These are phyloP conservation scores for Montipora sp. DNA, from an alignment of 64 coral and sea anemone genomes.

Conservation along the genomic window DNA sequence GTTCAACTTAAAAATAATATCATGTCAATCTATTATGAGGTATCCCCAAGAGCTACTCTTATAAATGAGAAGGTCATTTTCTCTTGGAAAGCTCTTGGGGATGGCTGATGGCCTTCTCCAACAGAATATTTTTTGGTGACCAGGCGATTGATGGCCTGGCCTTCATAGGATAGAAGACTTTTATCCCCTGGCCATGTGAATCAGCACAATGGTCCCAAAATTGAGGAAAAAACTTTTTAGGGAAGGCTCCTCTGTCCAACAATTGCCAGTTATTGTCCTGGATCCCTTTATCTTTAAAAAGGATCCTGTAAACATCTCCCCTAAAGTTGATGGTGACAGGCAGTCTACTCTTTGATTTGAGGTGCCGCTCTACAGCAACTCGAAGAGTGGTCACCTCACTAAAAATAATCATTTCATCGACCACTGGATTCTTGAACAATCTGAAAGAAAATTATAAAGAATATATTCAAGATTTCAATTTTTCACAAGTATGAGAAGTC, in stretches of 20 bases:
- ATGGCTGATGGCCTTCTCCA: background rate
- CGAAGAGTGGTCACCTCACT: background rate
- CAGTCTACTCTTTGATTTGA: background rate
- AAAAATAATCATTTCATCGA: background rate
- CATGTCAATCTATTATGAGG: no score
- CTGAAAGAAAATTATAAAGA: no score
- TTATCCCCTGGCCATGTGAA: constrained; percentile 13
- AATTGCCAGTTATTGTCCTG: no score
- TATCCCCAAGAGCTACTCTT: constrained; percentile 47
- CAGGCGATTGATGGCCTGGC: constrained; percentile 1
- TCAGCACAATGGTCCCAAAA: constrained; percentile 8
- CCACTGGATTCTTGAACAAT: no score
- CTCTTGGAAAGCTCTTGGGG: constrained; percentile 55
- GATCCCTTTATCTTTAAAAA: constrained; percentile 2
- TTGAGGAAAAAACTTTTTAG: constrained; percentile 18
- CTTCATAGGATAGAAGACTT: constrained; percentile 16
- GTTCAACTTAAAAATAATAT: no score
- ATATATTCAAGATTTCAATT: no score
- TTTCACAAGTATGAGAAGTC: no score
- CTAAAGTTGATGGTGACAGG: constrained; percentile 1
- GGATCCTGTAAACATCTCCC: background rate
- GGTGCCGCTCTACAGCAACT: background rate
- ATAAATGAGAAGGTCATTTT: constrained; percentile 40
- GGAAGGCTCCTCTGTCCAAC: background rate
- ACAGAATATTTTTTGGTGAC: constrained; percentile 31